Conservation (phyloP, 1,140 invertebrate species). For the Eulimnadia texana region DNA sequence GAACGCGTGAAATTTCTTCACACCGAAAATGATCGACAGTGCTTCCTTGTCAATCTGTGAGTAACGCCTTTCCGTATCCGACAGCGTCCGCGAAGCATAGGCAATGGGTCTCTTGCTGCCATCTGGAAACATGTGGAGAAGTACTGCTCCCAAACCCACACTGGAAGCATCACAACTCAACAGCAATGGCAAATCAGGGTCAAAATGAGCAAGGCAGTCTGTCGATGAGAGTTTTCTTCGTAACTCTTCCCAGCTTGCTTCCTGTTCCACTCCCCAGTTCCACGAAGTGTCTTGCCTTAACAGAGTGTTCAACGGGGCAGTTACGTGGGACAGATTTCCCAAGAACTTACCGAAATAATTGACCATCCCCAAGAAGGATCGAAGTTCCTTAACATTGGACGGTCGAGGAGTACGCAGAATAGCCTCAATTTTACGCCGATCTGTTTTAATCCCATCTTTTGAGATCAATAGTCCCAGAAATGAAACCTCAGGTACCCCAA, state of each 20-base stretch:
- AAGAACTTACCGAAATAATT: constrained; percentile 33
- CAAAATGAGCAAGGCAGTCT: neutral
- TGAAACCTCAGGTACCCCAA: constrained; percentile 22
- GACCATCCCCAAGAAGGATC: constrained; percentile 26
- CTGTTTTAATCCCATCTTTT: constrained; percentile 24
- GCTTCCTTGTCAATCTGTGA: constrained; percentile 29
- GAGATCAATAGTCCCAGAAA: constrained; percentile 28
- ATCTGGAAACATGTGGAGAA: constrained; percentile 25
- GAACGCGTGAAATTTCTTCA: constrained; percentile 28
- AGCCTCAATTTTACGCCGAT: constrained; percentile 27
- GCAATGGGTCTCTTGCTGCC: constrained; percentile 32
- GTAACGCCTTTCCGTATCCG: constrained; percentile 24
- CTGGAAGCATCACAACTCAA: neutral
- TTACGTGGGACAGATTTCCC: constrained; percentile 26
- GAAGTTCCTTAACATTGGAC: constrained; percentile 25
- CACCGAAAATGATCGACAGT: constrained; percentile 26
- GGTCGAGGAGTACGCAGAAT: constrained; percentile 26
- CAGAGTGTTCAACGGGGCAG: constrained; percentile 27
- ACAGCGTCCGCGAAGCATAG: constrained; percentile 28
- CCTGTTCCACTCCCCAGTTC: neutral
- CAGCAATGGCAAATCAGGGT: neutral
- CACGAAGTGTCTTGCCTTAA: neutral
- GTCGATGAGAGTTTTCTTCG: neutral
- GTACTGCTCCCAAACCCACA: neutral
- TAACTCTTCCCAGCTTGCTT: neutral